Conservation (phyloP, 2,113 vertebrate genomes). For the Actenoides lindsayi region DNA sequence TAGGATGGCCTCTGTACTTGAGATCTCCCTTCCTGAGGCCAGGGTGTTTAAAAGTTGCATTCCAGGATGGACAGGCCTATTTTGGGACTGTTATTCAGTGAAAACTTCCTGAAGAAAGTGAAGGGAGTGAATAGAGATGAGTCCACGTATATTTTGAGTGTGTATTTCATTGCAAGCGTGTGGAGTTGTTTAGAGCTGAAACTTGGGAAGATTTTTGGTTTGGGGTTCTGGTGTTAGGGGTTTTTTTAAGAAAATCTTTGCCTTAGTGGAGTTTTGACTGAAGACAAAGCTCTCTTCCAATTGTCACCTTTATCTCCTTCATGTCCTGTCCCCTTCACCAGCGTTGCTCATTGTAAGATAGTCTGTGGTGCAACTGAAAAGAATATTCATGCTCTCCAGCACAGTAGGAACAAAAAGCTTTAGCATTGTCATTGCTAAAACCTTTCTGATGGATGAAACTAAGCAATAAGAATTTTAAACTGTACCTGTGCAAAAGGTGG, state of each 20-base stretch:
- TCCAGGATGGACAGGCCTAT: conserved; percentile 61
- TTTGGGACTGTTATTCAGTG: conserved; percentile 57
- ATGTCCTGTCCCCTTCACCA: background rate
- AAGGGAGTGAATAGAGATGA: background rate
- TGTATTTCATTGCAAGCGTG: background rate
- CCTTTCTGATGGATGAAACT: background rate
- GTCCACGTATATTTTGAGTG: background rate
- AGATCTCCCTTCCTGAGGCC: conserved; percentile 21
- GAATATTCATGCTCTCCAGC: background rate
- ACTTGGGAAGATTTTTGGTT: background rate
- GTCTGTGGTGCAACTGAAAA: background rate
- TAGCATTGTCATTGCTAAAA: background rate
- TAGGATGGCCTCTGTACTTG: conserved; percentile 30
- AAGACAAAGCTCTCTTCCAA: background rate
- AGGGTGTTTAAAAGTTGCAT: conserved; percentile 46
- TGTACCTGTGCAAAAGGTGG: background rate
- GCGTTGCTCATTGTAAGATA: background rate
- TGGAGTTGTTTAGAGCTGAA: background rate
- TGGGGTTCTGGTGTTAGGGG: background rate
- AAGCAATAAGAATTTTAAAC: background rate
- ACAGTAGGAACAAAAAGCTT: background rate
- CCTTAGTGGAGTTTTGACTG: background rate
- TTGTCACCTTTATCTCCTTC: background rate
- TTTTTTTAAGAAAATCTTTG: background rate
- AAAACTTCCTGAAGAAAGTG: conserved; percentile 44